Base-by-base conservation (phyloP, 2,888 invertebrate genomes). In the Phrixothrix hirtus region DNA sequence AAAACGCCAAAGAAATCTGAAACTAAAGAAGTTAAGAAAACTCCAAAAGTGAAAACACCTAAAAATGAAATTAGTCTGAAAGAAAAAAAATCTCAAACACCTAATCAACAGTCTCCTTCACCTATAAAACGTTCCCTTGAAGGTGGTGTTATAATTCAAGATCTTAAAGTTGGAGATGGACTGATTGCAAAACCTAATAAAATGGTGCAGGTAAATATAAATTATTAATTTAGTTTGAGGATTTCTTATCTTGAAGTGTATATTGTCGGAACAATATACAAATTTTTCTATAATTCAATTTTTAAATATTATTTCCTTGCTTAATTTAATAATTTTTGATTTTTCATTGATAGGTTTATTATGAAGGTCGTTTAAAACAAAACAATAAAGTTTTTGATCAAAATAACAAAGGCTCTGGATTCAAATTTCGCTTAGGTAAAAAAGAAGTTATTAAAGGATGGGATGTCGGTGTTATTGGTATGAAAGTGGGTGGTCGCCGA, bases 401-500 rank as follows among this genome's bases (percentile, higher is more conserved):
- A 58, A 79, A 83, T 36, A 77, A 75, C 17, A 81, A 84, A 60
- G 94, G 94, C 1, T 84, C 86, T 12, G 93, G 93, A 1, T 93
- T 94, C 75, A 87, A 87, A 74, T 95, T 95, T 78, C 80, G 84
- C 14, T 77, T 95, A 9, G 95, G 95, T 0, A 83, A 81, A 36
- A 87, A 88, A 57, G 92, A 94, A 73, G 94, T 95, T 0, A 94
- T 95, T 68, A 86, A 86, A 63, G 95, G 92, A 9, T 95, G 93
- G 95, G 95, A 95, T 68, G 76, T 88, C 26, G 95, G 93, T 39
- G 78, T 95, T n/a, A 77, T 77, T 29, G 95, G 95, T 37, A 96
- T 97, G 96, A 93, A 91, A 77, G 87, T 93, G 50, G 95, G 95
- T 21, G 95, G 95, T 62, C 94, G 92, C 76, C 83, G 96, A 70